Conservation (phyloP, 2,113 vertebrate species). For the Garra rufa region DNA sequence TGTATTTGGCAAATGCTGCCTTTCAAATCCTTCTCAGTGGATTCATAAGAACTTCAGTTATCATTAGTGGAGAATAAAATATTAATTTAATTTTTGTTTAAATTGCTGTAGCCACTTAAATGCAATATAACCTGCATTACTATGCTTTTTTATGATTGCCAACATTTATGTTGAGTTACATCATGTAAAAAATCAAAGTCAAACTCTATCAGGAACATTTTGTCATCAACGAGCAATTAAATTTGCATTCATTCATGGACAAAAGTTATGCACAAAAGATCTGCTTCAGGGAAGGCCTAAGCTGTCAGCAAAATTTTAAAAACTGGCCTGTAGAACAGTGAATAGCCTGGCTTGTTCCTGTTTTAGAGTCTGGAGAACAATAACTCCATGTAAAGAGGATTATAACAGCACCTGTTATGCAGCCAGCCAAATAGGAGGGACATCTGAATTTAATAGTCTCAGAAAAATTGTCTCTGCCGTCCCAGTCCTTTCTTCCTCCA, state of each 20-base stretch:
- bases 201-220: not conserved
- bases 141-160: not conserved
- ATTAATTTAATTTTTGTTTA: no score
- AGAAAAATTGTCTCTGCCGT: conserved; percentile 45
- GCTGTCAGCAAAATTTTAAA: conserved; percentile 26
- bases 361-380: conserved; percentile 72
- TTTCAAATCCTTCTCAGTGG: not conserved
- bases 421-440: conserved; percentile 65
- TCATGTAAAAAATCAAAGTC: not conserved
- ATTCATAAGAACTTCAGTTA: not conserved
- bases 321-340: conserved; percentile 51
- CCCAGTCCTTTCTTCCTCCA: conserved; percentile 37
- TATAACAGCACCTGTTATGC: conserved; percentile 73
- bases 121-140: no score
- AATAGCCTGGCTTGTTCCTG: conserved; percentile 68
- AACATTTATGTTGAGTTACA: not conserved
- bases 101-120: not conserved
- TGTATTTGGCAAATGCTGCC: not conserved
- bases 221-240: conserved; percentile 30
- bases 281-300: not conserved
- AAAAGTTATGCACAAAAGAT: conserved; percentile 28
- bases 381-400: conserved; percentile 76
- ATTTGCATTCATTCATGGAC: conserved; percentile 31
- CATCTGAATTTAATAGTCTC: conserved; percentile 54
- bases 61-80: not conserved